A percentile compares a stretch with the other conserved stretches of the same genome.
These are phyloP conservation scores for Puma concolor DNA, from an alignment of 2,113 vertebrate species.

Conservation along the genomic window DNA sequence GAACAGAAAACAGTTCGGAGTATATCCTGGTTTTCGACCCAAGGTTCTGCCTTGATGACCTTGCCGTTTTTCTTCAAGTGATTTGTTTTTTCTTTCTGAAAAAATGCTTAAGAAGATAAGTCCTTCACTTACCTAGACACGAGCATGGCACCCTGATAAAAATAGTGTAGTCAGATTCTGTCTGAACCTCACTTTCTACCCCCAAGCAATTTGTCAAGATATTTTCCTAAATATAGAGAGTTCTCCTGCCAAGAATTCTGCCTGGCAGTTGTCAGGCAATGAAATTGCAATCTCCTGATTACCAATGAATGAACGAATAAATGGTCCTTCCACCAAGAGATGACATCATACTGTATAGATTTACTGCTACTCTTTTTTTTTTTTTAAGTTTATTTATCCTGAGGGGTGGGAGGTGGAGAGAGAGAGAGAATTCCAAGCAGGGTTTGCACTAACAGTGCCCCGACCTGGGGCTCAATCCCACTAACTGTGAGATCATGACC, in stretches of 20 bases:
- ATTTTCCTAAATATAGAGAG: slow-evolving; percentile 13
- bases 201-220: neutral
- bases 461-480: too few relatives aligned
- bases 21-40: neutral
- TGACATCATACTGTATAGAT: neutral
- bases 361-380: neutral
- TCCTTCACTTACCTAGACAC: neutral
- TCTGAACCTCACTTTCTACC: neutral
- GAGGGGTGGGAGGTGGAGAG: too few relatives aligned
- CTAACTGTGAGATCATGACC: too few relatives aligned
- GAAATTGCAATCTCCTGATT: neutral
- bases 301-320: neutral
- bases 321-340: neutral
- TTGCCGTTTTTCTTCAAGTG: neutral
- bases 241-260: slow-evolving; percentile 42
- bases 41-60: neutral
- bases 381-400: too few relatives aligned
- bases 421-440: too few relatives aligned
- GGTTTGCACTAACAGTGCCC: too few relatives aligned
- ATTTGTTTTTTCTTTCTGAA: slow-evolving; percentile 43
- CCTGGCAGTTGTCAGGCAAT: neutral
- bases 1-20: neutral
- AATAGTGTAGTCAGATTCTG: neutral
- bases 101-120: neutral
- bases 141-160: neutral